Percentiles rank a stretch among this genome's conserved stretches.
phyloP scores from a whole-genome alignment of 2,888 invertebrate genomes.

The Hecatera dysodea region DNA sequence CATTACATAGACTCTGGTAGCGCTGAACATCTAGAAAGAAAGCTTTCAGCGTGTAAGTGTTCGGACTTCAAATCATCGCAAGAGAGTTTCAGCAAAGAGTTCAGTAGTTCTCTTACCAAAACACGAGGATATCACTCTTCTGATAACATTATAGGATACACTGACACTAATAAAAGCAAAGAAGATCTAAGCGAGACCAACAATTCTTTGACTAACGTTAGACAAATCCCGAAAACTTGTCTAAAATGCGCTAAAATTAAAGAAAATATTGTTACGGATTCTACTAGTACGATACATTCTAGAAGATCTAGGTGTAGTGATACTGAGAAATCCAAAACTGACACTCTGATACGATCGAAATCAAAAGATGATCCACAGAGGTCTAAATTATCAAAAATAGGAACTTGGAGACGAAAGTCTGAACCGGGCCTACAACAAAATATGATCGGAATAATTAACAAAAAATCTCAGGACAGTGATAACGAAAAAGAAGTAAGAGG shows the following conservation, averaged over 20 bases:
- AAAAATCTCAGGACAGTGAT: slow-evolving; percentile 83
- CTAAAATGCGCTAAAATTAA: slow-evolving; percentile 88
- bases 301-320: slow-evolving; percentile 84
- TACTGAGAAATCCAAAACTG: slow-evolving; percentile 80
- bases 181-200: slow-evolving; percentile 83
- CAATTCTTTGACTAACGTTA: slow-evolving; percentile 79
- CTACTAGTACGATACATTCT: slow-evolving; percentile 74
- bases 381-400: slow-evolving; percentile 89
- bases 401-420: slow-evolving; percentile 93
- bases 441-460: slow-evolving; percentile 75
- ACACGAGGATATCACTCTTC: slow-evolving; percentile 87
- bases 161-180: slow-evolving; percentile 80
- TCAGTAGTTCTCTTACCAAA: slow-evolving; percentile 79
- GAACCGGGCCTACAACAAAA: slow-evolving; percentile 92
- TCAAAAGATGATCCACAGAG: slow-evolving; percentile 89
- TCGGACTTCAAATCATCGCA: slow-evolving; percentile 88
- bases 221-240: slow-evolving; percentile 85
- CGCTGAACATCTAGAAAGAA: slow-evolving; percentile 83
- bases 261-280: slow-evolving; percentile 87
- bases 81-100: slow-evolving; percentile 87
- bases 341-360: slow-evolving; percentile 85
- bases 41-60: slow-evolving; percentile 82
- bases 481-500: slow-evolving; percentile 81
- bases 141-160: slow-evolving; percentile 85
- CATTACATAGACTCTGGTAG: slow-evolving; percentile 87